Evolutionary conservation across 2,113 vertebrate genomes (phyloP).

Genomic region (Prionailurus bengalensis): DNA sequence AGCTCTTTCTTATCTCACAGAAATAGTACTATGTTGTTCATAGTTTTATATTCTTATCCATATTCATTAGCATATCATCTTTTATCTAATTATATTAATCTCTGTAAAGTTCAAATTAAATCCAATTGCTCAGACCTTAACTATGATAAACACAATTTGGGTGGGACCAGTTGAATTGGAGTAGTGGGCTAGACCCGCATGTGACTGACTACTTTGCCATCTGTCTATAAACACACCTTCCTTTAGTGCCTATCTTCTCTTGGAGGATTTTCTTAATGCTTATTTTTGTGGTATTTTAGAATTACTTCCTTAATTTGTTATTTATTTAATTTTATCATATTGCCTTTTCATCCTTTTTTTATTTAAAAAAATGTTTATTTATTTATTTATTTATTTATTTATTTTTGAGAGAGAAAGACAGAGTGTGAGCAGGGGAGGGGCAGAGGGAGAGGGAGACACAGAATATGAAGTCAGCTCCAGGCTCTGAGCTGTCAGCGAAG

Average conservation of each 20-base stretch:
- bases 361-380: too few species aligned
- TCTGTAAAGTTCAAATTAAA: neutral
- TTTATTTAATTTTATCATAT: neutral
- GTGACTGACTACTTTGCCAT: neutral
- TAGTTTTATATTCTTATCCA: neutral
- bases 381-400: neutral
- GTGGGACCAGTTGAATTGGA: neutral
- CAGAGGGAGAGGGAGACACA: too few species aligned
- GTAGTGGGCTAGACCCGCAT: neutral
- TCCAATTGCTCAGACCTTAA: neutral
- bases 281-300: neutral
- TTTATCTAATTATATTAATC: neutral
- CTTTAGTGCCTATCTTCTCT: neutral
- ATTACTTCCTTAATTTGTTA: slow-evolving; percentile 2
- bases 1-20: neutral
- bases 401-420: too few species aligned
- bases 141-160: neutral
- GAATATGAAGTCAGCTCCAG: too few species aligned
- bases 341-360: neutral
- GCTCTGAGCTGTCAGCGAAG: too few species aligned
- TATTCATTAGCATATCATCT: neutral
- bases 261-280: neutral
- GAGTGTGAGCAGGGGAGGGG: too few species aligned
- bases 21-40: neutral
- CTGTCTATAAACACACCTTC: neutral